Evolutionary conservation across 1,140 invertebrate species (phyloP).

Genomic region (Agraylea sexmaculata): DNA sequence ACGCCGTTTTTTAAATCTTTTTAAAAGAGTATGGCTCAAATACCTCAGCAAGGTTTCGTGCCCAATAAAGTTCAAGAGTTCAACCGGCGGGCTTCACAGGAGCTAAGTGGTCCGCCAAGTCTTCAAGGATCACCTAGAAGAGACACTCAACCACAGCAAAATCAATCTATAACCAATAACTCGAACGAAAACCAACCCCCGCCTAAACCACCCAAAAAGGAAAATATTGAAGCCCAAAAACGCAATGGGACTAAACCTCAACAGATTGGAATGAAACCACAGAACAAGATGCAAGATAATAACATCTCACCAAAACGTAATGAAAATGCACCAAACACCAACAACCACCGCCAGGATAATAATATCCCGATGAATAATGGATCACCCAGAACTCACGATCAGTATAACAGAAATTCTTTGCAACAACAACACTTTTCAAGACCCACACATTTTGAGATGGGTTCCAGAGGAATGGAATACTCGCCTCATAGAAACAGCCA

Average conservation of each 20-base stretch:
- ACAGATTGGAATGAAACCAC: not conserved
- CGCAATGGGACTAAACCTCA: not conserved
- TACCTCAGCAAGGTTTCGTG: conserved; percentile 34
- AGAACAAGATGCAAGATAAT: not conserved
- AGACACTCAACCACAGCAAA: conserved; percentile 21
- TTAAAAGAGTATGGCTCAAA: conserved; percentile 36
- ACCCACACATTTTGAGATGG: conserved; percentile 38
- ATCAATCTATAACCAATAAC: conserved; percentile 18
- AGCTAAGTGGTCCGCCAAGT: conserved; percentile 25
- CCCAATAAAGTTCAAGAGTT: conserved; percentile 37
- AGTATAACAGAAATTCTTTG: conserved; percentile 15
- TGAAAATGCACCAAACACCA: not conserved
- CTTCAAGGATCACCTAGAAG: conserved; percentile 16
- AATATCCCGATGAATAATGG: conserved; percentile 16
- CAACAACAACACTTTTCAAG: conserved; percentile 21
- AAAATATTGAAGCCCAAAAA: not conserved
- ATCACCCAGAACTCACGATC: conserved; percentile 14
- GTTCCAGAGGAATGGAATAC: conserved; percentile 35
- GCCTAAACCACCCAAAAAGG: conserved; percentile 22
- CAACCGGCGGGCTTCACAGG: conserved; percentile 31
- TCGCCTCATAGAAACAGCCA: conserved; percentile 30
- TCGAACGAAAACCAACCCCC: conserved; percentile 20
- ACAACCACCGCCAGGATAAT: too few species aligned
- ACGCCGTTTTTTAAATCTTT: too few species aligned
- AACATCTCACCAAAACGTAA: not conserved